Base-by-base conservation (phyloP, 1,140 invertebrate species). In the Drosophila murphyi region DNA sequence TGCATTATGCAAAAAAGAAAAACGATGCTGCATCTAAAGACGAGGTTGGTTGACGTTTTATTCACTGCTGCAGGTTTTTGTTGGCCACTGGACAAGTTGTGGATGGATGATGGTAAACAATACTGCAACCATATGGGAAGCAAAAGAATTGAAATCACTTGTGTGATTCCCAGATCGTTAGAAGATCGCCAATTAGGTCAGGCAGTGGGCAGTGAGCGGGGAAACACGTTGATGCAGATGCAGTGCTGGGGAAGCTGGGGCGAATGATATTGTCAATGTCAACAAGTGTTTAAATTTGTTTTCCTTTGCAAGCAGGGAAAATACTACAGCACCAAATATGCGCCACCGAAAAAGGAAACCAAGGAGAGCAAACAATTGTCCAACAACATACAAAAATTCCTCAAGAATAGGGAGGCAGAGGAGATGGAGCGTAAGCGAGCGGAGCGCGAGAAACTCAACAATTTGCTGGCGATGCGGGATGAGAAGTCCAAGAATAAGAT, bases 391-490 rank as follows among this genome's bases (percentile, higher is more conserved):
- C 95, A 96, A 86, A 97, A 96, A 92, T 97, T 97, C 92, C 92
- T 98, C 6, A 96, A 95, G 4, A 95, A 95, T 75, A 96, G 96
- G 87, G 96, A 97, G 91, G 95, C 96, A 63, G 97, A 97, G 82
- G 96, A 97, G 78, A 93, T 91, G 65, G 93, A 94, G 55, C 96
- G 96, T 83, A 92, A 93, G 57, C 72, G 94, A 6, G 95, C 96
- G 77, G 95, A 95, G 48, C 93, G 94, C 61, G 94, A 93, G 64
- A 96, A 96, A 83, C 93, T 93, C 1, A 93, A 94, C 28, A 94
- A 95, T 72, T 92, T 98, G 31, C 85, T 97, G 56, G 95, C 96
- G 29, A 94, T 97, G 82, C 93, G 97, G 37, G 95, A 96, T 80
- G 95, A 96, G 28, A 96, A 96, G 90, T 94, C 95, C n/a, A 94